Evolutionary conservation across 2,113 vertebrate species (phyloP).

Genomic region (Setophaga petechia): DNA sequence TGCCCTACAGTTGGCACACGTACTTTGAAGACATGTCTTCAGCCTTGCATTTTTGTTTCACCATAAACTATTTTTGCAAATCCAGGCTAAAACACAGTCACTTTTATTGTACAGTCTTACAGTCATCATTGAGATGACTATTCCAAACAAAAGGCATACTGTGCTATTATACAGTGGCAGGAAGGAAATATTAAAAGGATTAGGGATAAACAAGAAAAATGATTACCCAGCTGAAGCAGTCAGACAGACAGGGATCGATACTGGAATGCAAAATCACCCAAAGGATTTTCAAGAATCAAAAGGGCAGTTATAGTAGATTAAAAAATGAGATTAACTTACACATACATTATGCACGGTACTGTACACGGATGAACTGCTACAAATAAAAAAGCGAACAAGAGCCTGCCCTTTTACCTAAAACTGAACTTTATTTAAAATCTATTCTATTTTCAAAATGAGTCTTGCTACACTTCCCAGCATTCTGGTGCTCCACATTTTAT

Average conservation of each 20-base stretch:
- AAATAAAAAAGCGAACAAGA: slow-evolving; percentile 28
- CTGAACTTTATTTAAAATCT: slow-evolving; percentile 13
- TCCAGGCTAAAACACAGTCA: slow-evolving; percentile 3
- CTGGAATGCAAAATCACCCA: slow-evolving; percentile 58
- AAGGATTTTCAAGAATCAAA: slow-evolving; percentile 69
- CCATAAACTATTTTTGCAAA: not conserved
- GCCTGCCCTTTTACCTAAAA: slow-evolving; percentile 30
- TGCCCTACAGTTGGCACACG: not conserved
- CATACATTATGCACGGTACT: slow-evolving; percentile 5
- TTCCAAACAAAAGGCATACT: slow-evolving; percentile 56
- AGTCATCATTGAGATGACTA: not conserved
- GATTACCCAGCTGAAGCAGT: slow-evolving; percentile 68
- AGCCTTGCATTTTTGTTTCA: not conserved
- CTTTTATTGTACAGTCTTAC: not conserved
- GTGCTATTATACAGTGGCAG: slow-evolving; percentile 41
- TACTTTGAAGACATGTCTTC: not conserved
- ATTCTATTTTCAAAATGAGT: not conserved
- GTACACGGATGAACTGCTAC: slow-evolving; percentile 34
- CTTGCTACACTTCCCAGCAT: not conserved
- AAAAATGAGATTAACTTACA: slow-evolving; percentile 64
- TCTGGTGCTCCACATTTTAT: not conserved
- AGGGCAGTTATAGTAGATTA: slow-evolving; percentile 66
- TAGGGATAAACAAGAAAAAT: slow-evolving; percentile 74
- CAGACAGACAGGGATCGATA: slow-evolving; percentile 70
- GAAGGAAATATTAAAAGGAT: slow-evolving; percentile 74